phyloP scores from a whole-genome alignment of 35 echinoderm and acorn worm genomes.

The Holothuria glaberrima region DNA sequence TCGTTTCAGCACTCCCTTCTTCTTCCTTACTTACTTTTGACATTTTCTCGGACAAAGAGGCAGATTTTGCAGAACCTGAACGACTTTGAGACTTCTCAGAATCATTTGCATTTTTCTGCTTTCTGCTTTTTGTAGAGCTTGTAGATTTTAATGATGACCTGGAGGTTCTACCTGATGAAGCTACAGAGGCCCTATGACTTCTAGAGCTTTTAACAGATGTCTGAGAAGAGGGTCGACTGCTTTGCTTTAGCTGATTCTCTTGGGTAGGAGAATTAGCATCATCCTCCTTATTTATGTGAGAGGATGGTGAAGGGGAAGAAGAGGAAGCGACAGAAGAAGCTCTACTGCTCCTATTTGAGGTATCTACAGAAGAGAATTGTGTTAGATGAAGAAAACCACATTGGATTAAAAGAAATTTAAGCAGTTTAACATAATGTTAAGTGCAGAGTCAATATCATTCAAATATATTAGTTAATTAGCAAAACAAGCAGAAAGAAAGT shows the following conservation, averaged over 20 bases:
- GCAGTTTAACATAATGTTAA: too few relatives aligned
- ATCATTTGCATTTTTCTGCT: background rate
- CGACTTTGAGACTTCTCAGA: background rate
- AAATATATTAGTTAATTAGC: too few relatives aligned
- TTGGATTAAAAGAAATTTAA: too few relatives aligned
- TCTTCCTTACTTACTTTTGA: background rate
- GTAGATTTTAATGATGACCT: background rate
- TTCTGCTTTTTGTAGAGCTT: background rate
- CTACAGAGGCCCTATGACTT: background rate
- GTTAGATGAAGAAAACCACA: too few relatives aligned
- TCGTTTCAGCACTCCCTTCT: background rate
- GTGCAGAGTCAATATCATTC: too few relatives aligned
- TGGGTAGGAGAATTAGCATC: background rate
- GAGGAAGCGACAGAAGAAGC: background rate
- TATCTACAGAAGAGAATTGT: slow-evolving; percentile 3
- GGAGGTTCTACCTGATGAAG: background rate
- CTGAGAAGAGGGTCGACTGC: background rate
- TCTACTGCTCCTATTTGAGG: background rate
- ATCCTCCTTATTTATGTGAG: background rate
- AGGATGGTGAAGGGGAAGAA: slow-evolving; percentile 9
- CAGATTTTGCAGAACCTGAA: slow-evolving; percentile 10
- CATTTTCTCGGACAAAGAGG: background rate
- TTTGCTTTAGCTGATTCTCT: background rate
- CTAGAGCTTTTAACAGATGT: background rate
- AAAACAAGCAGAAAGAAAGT: too few relatives aligned